Evolutionary conservation across 2,113 vertebrate genomes (phyloP).

Genomic region (Oenanthe melanoleuca): DNA sequence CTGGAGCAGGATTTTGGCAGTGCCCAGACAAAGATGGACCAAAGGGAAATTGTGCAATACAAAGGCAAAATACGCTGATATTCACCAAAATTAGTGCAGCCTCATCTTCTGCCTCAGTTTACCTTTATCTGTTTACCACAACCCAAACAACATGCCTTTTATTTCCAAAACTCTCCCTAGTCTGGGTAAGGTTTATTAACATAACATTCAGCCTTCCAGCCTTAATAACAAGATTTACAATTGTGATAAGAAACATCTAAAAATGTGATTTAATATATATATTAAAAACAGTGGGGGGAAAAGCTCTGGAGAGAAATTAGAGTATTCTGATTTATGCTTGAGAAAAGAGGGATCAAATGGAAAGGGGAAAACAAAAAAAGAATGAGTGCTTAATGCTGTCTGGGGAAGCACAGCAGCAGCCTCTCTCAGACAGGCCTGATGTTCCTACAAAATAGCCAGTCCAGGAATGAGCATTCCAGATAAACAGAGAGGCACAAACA

Average conservation of each 20-base stretch:
- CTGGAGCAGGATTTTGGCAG: neutral
- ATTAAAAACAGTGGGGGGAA: neutral
- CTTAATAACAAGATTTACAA: neutral
- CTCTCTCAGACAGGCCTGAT: neutral
- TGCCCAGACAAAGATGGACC: neutral
- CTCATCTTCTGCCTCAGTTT: neutral
- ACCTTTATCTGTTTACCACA: neutral
- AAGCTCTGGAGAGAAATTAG: neutral
- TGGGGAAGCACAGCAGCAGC: neutral
- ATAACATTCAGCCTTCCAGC: neutral
- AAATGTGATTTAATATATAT: neutral
- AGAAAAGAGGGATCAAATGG: neutral
- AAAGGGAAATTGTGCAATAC: neutral
- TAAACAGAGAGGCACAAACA: neutral
- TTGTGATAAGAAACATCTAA: neutral
- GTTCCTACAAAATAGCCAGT: neutral
- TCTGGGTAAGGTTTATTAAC: neutral
- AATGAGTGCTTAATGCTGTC: neutral
- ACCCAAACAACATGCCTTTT: neutral
- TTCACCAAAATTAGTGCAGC: neutral
- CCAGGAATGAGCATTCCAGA: neutral
- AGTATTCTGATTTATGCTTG: neutral
- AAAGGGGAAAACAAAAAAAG: neutral
- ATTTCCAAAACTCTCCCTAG: neutral
- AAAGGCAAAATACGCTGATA: neutral